Evolutionary conservation across 1,140 invertebrate species (phyloP), one percentile per base, ranked within the genome.

Genomic region (Zaprionus kolodkinae): DNA sequence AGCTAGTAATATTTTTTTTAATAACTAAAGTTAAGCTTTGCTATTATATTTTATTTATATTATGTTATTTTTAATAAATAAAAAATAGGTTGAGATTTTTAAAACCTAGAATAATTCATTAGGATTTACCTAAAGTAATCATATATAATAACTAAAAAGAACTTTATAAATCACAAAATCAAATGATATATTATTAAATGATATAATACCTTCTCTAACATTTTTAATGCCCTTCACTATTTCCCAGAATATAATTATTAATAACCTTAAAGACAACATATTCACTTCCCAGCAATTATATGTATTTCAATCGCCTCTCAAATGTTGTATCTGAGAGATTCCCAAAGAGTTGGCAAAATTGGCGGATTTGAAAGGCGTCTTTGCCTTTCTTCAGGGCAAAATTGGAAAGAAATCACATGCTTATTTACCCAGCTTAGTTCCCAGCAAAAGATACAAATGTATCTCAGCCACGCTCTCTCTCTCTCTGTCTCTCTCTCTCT

Each of bases 371-470:
- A 86, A 86, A 83, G 83, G 79, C 66, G 61, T 54, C 79, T 52
- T 54, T 55, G 33, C 72, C 74, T 78, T 78, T 74, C 76, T 65
- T 73, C 77, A 59, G 82, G 76, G 76, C 21, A 21, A 87, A 87
- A 87, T 86, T 86, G 76, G 79, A 72, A 48, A 35, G 43, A 76
- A 87, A 71, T 82, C 79, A 82, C 83, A 86, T 83, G 76, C 65
- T 77, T 68, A 79, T 73, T 87, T 87, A 57, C 56, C 17, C 48
- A 68, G 38, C 62, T 33, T 70, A 52, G 56, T 84, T 84, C 81
- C 81, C 81, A 84, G 33, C 64, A 35, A n/a, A 12, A 57, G 64
- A 48, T 48, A 57, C 66, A 57, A n/a, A 56, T 55, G 33, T 72
- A 36, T 57, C 33, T 63, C 2, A 52, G 10, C 10, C 62, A 9